These are phyloP conservation scores for Recurvirostra avosetta DNA, from an alignment of 2,113 vertebrate genomes.

Conservation along the genomic window DNA sequence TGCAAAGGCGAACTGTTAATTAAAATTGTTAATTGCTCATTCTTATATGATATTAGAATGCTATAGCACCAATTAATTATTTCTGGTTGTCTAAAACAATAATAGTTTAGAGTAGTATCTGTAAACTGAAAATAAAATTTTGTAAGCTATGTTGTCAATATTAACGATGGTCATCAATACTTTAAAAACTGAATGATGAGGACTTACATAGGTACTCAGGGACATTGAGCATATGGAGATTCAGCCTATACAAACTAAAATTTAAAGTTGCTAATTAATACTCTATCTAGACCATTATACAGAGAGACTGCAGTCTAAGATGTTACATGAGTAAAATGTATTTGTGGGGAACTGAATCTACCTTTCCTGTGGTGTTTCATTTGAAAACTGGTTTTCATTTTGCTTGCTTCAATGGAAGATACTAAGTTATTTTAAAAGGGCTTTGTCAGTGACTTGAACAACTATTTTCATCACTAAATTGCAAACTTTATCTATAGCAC, in stretches of 20 bases:
- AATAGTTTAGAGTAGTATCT: neutral
- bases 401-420: neutral
- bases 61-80: neutral
- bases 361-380: neutral
- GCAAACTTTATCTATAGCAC: neutral
- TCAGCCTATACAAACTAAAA: neutral
- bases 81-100: neutral
- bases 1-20: neutral
- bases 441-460: neutral
- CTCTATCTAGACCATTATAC: neutral
- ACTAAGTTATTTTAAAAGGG: neutral
- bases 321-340: neutral
- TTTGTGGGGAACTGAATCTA: neutral
- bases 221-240: neutral
- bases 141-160: neutral
- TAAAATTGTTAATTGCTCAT: neutral
- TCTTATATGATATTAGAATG: neutral
- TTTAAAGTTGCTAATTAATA: neutral
- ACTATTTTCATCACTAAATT: neutral
- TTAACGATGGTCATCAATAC: neutral
- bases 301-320: neutral
- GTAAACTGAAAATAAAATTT: neutral
- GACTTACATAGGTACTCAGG: neutral
- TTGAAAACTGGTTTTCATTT: neutral
- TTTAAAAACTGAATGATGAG: neutral